Conservation (phyloP, 2,113 vertebrate species). For the Nettapus auritus region DNA sequence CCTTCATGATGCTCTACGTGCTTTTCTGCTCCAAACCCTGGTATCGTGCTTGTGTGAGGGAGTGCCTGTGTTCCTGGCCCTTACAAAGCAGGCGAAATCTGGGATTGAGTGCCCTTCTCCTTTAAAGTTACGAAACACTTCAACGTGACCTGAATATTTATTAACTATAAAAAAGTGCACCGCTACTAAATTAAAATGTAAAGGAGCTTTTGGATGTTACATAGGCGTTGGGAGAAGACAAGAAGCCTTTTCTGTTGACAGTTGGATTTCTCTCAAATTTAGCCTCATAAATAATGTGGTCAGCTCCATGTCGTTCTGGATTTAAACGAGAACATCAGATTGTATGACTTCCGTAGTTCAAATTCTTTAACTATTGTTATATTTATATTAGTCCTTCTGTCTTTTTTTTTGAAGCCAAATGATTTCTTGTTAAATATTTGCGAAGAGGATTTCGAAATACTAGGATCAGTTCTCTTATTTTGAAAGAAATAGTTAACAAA, state of each 20-base stretch:
- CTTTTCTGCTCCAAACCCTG: fast-evolving
- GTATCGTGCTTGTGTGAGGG: not conserved
- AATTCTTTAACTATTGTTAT: not conserved
- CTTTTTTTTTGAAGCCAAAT: not conserved
- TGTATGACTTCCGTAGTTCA: not conserved
- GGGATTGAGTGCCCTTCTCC: not conserved
- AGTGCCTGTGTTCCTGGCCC: not conserved
- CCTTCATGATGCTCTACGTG: fast-evolving
- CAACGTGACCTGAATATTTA: not conserved
- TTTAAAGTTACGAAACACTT: not conserved
- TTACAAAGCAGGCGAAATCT: fast-evolving
- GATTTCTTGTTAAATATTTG: not conserved
- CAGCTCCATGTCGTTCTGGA: not conserved
- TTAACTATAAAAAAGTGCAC: not conserved
- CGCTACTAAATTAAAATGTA: not conserved
- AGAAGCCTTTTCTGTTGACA: not conserved
- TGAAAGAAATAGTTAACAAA: constrained; percentile 63
- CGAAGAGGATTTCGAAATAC: not conserved
- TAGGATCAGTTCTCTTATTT: constrained; percentile 18
- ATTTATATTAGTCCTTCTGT: not conserved
- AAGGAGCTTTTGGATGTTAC: not conserved
- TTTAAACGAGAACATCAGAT: not conserved
- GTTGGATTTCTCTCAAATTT: not conserved
- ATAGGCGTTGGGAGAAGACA: not conserved
- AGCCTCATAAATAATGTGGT: not conserved